phyloP scores from a whole-genome alignment of 2,797 vertebrate genomes.

The Hozukius guyotensis region DNA sequence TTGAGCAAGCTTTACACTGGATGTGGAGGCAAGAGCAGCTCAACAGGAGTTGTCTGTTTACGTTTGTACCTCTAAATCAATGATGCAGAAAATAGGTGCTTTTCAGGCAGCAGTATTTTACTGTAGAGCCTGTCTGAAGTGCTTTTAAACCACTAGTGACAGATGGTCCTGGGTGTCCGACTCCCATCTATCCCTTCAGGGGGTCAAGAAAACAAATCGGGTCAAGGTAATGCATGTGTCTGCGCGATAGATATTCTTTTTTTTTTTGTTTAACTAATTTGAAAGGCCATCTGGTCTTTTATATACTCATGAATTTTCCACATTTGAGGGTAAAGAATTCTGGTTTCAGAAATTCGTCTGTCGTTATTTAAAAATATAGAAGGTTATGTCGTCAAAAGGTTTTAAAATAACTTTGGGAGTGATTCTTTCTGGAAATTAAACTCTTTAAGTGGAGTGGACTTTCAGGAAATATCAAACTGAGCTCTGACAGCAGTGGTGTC shows the following conservation, averaged over 20 bases:
- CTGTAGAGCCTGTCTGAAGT: conserved; percentile 39
- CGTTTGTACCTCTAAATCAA: conserved; percentile 35
- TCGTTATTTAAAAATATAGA: not conserved
- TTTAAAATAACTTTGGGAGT: conserved; percentile 21
- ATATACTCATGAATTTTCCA: not conserved
- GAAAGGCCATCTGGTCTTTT: conserved; percentile 17
- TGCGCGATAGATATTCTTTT: not conserved
- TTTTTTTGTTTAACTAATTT: not conserved
- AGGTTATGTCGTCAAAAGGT: not conserved
- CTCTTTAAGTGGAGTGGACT: conserved; percentile 16
- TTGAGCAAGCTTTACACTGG: conserved; percentile 21
- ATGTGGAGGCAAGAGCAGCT: not conserved
- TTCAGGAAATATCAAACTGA: conserved; percentile 24
- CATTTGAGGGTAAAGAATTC: not conserved
- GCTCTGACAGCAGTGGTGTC: conserved; percentile 9
- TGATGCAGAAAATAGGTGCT: conserved; percentile 53
- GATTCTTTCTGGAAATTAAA: conserved; percentile 14
- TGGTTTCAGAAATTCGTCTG: not conserved
- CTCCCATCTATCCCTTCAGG: conserved; percentile 40
- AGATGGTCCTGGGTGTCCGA: conserved; percentile 49
- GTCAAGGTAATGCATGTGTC: conserved; percentile 35
- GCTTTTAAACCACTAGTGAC: conserved; percentile 49
- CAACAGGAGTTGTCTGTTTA: conserved; percentile 17
- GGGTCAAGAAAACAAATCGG: conserved; percentile 45
- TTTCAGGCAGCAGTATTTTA: conserved; percentile 37